Evolutionary conservation across 2,888 invertebrate species (phyloP), one percentile per base, ranked within the genome.

Genomic region (Emmelina monodactyla): DNA sequence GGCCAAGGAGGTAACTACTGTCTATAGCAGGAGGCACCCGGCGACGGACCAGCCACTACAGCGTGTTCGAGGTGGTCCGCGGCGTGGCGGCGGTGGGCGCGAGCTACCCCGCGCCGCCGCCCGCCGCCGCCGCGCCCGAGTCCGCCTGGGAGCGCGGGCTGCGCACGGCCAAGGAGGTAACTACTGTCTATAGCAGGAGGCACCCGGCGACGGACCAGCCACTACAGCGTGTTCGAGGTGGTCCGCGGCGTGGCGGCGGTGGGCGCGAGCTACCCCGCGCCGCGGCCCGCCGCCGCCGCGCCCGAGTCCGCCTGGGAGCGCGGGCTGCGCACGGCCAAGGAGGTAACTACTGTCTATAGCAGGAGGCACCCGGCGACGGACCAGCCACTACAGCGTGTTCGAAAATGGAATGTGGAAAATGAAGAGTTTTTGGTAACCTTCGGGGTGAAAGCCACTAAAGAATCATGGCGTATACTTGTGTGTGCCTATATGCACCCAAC

Each of bases 91-190:
- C 82, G 5, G 63, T 72, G 19, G 83, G 81, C 6, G n/a, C n/a
- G n/a, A 78, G 68, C 37, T 46, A 35, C 35, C 39, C 79, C 13
- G 75, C 82, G 50, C 81, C 50, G 48, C 68, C 47, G 46, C 71
- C 69, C 34, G 69, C 80, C 37, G 61, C 66, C 10, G 83, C 89
- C 1, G 84, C 88, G n/a, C 84, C 89, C 0, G 97, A 97, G 75
- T 92, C 94, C 22, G 94, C 97, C 1, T 97, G 97, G 97, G 97
- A 97, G 64, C 82, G 97, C 33, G 97, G 97, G 1, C 78, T 97
- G 33, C 81, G 96, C 19, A 95, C 97, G 33, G 97, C 97, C 15
- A 97, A 97, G 70, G 97, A 97, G 85, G 87, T 87, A 49, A 29
- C n/a, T n/a, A n/a, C n/a, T n/a, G n/a, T n/a, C n/a, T n/a, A n/a